These are phyloP conservation scores for Hippocampus barbouri DNA, from an alignment of 2,113 vertebrate genomes.

Conservation along the genomic window DNA sequence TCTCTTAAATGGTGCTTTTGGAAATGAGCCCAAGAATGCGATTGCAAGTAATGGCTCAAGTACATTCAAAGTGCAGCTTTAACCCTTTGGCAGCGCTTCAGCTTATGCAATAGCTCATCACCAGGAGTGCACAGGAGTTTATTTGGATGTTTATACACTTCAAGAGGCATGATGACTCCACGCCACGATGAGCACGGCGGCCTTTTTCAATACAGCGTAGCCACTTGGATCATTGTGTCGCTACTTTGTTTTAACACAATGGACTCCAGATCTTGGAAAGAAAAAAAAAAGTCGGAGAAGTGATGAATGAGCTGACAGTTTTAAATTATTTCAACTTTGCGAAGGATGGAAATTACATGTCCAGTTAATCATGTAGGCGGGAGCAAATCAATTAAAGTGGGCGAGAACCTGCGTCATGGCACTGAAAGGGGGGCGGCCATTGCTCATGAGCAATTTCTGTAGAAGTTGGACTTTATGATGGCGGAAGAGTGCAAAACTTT, in stretches of 20 bases:
- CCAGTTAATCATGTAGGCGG: constrained; percentile 1
- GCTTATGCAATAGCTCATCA: constrained; percentile 71
- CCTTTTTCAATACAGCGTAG: not conserved
- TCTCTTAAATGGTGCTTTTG: constrained; percentile 72
- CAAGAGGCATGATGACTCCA: constrained; percentile 39
- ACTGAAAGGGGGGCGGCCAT: not conserved
- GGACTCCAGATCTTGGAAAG: not conserved
- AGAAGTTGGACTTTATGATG: too few relatives aligned
- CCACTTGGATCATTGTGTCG: not conserved
- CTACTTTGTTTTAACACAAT: not conserved
- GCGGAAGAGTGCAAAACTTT: too few relatives aligned
- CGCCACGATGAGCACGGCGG: not conserved
- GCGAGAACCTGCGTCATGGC: constrained; percentile 3
- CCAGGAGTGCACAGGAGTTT: constrained; percentile 65
- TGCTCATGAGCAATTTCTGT: constrained; percentile 7
- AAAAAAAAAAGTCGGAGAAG: not conserved
- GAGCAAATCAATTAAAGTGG: constrained; percentile 26
- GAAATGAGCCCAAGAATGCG: constrained; percentile 60
- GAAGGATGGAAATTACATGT: not conserved
- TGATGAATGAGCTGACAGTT: not conserved
- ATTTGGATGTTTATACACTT: constrained; percentile 45
- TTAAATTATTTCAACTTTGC: constrained; percentile 27
- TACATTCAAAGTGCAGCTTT: constrained; percentile 66
- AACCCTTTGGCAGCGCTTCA: constrained; percentile 59
- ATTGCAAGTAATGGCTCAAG: constrained; percentile 58